Base-by-base conservation (phyloP, 2,797 vertebrate species). In the Dryobates pubescens region DNA sequence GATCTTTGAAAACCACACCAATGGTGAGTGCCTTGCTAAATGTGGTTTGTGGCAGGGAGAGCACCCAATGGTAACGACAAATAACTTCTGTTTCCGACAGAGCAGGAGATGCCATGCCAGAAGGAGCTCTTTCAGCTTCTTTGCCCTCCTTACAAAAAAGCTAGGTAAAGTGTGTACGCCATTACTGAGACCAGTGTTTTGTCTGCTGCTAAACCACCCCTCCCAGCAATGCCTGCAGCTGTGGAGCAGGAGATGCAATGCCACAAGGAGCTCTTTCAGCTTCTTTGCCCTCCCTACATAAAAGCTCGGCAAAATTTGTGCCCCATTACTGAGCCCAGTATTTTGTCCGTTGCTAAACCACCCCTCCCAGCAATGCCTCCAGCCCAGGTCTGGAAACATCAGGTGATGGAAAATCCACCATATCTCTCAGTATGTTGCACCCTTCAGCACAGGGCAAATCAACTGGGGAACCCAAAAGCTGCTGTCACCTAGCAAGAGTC, bases 1-100 rank as follows among this genome's bases (percentile, higher is more conserved):
- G 30, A 96, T 99, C 94, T 99, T 99, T 71, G 98, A 98, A 75
- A 98, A 98, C 74, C 97, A 98, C 81, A 97, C 97, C 53, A 98
- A 98, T 1, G 98, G 98, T 98, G 88, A 98, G 92, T 65, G 24
- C 15, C 76, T 54, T 4, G 17, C 9, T 17, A 22, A 10, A 5
- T 3, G 34, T 2, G 17, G 2, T 22, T 67, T 14, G 4, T 2
- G 5, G 29, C 6, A 7, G 6, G 24, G 26, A 51, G 22, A 51
- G 22, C 27, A 63, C 13, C 7, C 58, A 7, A 4, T 0, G 1
- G 9, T 41, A 17, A 30, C 1, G 1, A 8, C 7, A 78, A 61
- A 41, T 13, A 7, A 34, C 36, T n/a, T 19, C 19, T 14, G 1
- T 69, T 83, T 85, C 70, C 76, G 26, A 32, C 0, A 23, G 45